phyloP scores from a whole-genome alignment of 2,113 vertebrate genomes.

The Megaceryle maxima region DNA sequence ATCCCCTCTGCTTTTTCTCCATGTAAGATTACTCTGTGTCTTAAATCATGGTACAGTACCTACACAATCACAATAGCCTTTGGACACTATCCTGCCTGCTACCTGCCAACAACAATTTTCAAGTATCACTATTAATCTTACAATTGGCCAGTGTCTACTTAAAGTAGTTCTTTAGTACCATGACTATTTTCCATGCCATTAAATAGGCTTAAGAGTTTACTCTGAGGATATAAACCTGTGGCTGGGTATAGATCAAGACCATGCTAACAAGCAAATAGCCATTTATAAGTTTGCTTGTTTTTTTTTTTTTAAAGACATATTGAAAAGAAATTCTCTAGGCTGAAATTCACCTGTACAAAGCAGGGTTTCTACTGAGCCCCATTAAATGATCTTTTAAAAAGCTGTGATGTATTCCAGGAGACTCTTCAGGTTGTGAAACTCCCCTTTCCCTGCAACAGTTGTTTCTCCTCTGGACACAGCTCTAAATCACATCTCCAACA shows the following conservation, averaged over 20 bases:
- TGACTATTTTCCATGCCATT: not conserved
- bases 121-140: not conserved
- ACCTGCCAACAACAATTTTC: not conserved
- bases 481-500: not conserved
- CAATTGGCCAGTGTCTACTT: not conserved
- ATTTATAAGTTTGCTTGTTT: not conserved
- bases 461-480: not conserved
- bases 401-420: not conserved
- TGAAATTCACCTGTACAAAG: not conserved
- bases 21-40: not conserved
- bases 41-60: not conserved
- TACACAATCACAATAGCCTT: not conserved
- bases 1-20: not conserved
- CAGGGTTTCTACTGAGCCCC: not conserved
- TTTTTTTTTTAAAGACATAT: not conserved
- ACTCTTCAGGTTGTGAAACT: not conserved
- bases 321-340: not conserved
- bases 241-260: not conserved
- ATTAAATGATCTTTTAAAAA: not conserved
- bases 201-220: not conserved
- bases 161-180: not conserved
- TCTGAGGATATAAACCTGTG: not conserved
- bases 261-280: not conserved
- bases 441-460: not conserved
- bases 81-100: not conserved